These are phyloP conservation scores for Agrilus mali DNA, from an alignment of 2,888 invertebrate genomes.

Conservation along the genomic window DNA sequence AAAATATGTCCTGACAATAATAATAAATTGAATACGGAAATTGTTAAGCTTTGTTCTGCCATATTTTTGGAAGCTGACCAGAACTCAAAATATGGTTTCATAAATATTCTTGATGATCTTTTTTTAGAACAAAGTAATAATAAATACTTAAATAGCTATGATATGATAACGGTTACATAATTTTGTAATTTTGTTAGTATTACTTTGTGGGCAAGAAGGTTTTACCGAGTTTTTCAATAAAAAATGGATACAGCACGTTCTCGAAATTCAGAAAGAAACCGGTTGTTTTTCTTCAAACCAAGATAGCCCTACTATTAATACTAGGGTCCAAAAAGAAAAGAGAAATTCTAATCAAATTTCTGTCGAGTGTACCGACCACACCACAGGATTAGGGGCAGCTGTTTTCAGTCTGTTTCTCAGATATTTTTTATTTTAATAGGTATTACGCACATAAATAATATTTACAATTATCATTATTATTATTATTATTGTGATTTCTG, in stretches of 20 bases:
- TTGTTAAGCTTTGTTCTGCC: conserved; percentile 18
- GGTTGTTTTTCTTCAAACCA: conserved; percentile 27
- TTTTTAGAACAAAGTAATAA: conserved; percentile 27
- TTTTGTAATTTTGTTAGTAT: too few species aligned
- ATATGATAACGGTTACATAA: too few species aligned
- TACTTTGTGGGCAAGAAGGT: conserved; percentile 38
- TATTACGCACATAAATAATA: too few species aligned
- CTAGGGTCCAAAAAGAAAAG: conserved; percentile 9
- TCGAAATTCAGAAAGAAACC: conserved; percentile 28
- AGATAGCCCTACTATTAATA: conserved; percentile 13
- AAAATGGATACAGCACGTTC: conserved; percentile 27
- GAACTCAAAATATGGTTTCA: conserved; percentile 18
- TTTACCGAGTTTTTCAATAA: conserved; percentile 31
- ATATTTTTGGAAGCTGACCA: conserved; percentile 22
- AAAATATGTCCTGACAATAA: conserved; percentile 15
- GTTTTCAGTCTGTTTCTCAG: conserved; percentile 25
- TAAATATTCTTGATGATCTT: conserved; percentile 20
- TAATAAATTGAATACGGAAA: conserved; percentile 3
- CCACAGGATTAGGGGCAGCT: conserved; percentile 32
- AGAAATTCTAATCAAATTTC: conserved; percentile 24
- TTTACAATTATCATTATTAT: too few species aligned
- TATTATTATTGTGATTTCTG: too few species aligned
- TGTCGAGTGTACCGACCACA: conserved; percentile 33
- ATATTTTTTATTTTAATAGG: conserved; percentile 8
- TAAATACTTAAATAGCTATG: too few species aligned